phyloP scores from a whole-genome alignment of 2,113 vertebrate genomes.

The Neolamprologus devosi region DNA sequence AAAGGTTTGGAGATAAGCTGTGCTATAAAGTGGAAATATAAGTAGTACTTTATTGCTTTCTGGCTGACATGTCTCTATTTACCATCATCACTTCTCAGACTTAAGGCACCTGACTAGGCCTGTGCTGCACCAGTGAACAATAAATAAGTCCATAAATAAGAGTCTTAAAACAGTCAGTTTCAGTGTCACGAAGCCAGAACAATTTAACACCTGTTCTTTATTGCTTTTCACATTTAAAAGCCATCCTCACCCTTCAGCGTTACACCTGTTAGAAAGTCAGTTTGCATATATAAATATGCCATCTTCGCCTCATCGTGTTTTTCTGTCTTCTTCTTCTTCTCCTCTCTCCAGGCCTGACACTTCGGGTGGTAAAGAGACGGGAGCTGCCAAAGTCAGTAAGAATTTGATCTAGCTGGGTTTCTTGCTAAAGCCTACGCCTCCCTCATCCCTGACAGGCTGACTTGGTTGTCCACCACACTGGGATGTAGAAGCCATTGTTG shows the following conservation, averaged over 20 bases:
- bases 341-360: conserved; percentile 77
- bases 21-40: background rate
- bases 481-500: conserved; percentile 51
- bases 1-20: background rate
- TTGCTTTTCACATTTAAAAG: background rate
- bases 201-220: background rate
- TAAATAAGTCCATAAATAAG: background rate
- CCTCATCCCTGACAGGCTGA: conserved; percentile 80
- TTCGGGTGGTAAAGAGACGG: conserved; percentile 94
- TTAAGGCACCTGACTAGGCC: background rate
- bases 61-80: background rate
- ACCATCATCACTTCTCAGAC: background rate
- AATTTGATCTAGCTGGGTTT: conserved; percentile 88
- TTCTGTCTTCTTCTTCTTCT: background rate
- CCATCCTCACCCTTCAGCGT: background rate
- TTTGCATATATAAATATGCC: background rate
- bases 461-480: conserved; percentile 68
- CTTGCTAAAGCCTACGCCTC: conserved; percentile 82
- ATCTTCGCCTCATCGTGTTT: background rate
- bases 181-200: background rate
- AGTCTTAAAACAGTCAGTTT: background rate
- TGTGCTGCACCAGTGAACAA: background rate
- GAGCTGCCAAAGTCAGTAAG: conserved; percentile 99
- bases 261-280: background rate
- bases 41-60: background rate